Conservation (phyloP, 2,113 vertebrate genomes). For the Nothobranchius furzeri region DNA sequence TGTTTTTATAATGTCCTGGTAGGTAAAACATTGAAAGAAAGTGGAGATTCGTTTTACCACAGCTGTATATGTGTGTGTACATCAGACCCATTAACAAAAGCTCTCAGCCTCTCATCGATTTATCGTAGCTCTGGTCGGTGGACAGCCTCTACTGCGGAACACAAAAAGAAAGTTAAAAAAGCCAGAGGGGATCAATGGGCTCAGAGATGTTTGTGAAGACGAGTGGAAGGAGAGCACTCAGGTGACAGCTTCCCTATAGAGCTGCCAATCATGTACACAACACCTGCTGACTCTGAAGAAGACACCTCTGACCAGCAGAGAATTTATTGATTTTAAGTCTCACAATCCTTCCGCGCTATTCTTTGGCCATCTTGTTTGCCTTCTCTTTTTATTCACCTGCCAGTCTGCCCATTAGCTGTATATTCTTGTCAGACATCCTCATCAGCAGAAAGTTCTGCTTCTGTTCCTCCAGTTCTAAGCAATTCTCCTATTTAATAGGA, state of each 20-base stretch:
- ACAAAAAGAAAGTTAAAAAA: constrained; percentile 38
- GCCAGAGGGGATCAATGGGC: constrained; percentile 36
- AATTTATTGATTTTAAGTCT: constrained; percentile 65
- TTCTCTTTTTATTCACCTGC: constrained; percentile 33
- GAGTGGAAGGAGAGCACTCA: constrained; percentile 61
- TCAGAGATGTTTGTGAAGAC: constrained; percentile 59
- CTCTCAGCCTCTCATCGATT: constrained; percentile 6
- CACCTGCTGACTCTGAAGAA: constrained; percentile 55
- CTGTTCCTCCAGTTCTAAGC: neutral
- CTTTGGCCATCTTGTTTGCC: constrained; percentile 14
- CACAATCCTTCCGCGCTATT: constrained; percentile 46
- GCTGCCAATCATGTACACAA: constrained; percentile 68
- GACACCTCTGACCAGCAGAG: constrained; percentile 59
- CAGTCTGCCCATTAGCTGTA: constrained; percentile 31
- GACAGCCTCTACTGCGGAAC: constrained; percentile 15
- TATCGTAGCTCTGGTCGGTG: constrained; percentile 13
- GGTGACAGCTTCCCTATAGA: constrained; percentile 76
- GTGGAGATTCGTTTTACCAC: no score
- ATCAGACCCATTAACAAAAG: constrained; percentile 22
- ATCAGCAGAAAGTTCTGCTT: constrained; percentile 5
- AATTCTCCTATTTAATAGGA: neutral
- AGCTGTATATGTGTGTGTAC: neutral
- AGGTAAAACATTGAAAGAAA: no score
- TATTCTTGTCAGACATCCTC: constrained; percentile 25
- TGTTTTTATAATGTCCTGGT: no score